Conservation (phyloP, 2,113 vertebrate genomes). For the Bubo blakistoni region DNA sequence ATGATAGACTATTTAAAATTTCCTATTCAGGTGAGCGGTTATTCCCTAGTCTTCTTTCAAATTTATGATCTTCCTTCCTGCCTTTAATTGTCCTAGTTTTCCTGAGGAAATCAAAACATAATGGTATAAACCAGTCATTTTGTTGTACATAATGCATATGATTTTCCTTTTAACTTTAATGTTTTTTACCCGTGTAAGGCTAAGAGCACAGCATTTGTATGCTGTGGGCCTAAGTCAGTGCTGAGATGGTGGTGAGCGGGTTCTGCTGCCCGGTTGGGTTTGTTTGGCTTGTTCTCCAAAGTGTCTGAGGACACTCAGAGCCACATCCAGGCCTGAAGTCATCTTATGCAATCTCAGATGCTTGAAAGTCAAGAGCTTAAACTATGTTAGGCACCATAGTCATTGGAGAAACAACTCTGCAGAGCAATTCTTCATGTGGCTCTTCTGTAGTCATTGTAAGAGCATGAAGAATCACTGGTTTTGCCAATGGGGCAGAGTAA, state of each 20-base stretch:
- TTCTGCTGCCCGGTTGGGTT: neutral
- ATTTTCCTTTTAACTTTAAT: neutral
- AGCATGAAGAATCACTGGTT: neutral
- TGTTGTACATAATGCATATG: neutral
- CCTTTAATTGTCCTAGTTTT: constrained; percentile 5
- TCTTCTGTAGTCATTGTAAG: neutral
- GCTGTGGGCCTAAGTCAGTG: neutral
- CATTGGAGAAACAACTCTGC: neutral
- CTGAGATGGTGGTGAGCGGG: neutral
- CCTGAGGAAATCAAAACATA: constrained; percentile 50
- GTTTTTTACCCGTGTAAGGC: neutral
- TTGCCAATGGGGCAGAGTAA: neutral
- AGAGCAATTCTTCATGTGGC: neutral
- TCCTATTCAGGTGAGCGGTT: constrained; percentile 22
- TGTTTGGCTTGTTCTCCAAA: neutral
- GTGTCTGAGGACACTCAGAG: neutral
- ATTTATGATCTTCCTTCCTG: constrained; percentile 52
- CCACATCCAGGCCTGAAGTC: neutral
- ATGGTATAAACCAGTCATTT: neutral
- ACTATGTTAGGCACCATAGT: neutral
- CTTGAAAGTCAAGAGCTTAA: neutral
- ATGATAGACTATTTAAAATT: neutral
- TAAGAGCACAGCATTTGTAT: neutral
- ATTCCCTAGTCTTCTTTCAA: neutral
- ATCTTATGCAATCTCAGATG: neutral